These are phyloP conservation scores for Cryptoblepharus egeriae DNA, from an alignment of 2,797 vertebrate species.

Conservation along the genomic window DNA sequence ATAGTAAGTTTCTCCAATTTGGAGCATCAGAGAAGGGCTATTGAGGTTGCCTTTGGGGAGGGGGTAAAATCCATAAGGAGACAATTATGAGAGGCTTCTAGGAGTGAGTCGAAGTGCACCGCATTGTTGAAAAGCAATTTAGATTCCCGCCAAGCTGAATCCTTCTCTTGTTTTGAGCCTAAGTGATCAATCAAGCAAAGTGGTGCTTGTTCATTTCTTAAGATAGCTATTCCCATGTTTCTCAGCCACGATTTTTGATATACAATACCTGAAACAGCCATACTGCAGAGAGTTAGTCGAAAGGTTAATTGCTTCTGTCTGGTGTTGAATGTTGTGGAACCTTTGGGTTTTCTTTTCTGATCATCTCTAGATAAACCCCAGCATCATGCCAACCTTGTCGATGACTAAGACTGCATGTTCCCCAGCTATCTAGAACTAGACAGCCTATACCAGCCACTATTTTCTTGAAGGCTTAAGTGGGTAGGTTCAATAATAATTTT, in stretches of 20 bases:
- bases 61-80: constrained; percentile 39
- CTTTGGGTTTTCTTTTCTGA: neutral
- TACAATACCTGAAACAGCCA: neutral
- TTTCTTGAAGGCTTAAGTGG: neutral
- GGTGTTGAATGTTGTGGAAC: neutral
- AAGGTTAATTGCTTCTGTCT: neutral
- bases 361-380: neutral
- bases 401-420: neutral
- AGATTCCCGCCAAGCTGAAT: constrained; percentile 23
- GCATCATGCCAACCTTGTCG: neutral
- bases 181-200: constrained; percentile 13
- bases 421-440: neutral
- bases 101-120: neutral
- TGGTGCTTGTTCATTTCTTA: neutral
- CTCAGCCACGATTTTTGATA: neutral
- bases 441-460: neutral
- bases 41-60: constrained; percentile 34
- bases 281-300: neutral
- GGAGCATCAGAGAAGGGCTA: constrained; percentile 11
- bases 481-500: neutral
- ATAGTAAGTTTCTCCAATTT: neutral
- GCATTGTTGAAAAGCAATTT: constrained; percentile 23
- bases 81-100: neutral
- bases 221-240: neutral
- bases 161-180: neutral